Evolutionary conservation across 2,113 vertebrate species (phyloP), one percentile per base, ranked within the genome.

Genomic region (Clarias magur): DNA sequence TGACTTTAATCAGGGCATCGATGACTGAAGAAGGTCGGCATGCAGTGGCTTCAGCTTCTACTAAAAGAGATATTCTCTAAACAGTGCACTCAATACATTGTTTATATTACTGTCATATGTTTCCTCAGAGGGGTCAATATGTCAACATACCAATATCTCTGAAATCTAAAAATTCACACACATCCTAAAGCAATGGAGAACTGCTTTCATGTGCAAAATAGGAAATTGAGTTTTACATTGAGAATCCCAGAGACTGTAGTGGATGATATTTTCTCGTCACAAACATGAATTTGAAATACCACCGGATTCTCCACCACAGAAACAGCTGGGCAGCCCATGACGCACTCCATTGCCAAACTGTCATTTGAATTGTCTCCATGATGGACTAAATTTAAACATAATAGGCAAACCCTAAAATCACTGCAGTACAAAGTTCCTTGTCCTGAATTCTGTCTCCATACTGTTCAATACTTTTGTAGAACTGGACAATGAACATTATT

Each of bases 1-100:
- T 63, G 86, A 88, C 73, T 86, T 80, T 86, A 86, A 84, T 91
- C 63, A 85, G 76, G 80, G 68, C 82, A 86, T 82, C 34, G n/a
- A 57, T n/a, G 16, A 30, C 54, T 17, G n/a, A 30, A 8, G n/a
- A 16, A 59, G 25, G 10, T 68, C 27, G 81, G 80, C 60, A 86
- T 53, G 25, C 19, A 76, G 23, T 68, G 34, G 38, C 21, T 25
- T 8, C 30, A 79, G 53, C 65, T 30, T 67, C 38, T 23, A 75
- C 80, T 67, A 19, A 56, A 70, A 70, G 54, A 17, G 42, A 30
- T 65, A 60, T 56, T 76, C 56, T 75, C 79, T 67, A 78, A 85
- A 89, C 85, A 85, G n/a, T 75, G 75, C 34, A 65, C 8, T 63
- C 30, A 68, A 62, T 86, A 15, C 63, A 57, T 57, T 38, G n/a